These are phyloP conservation scores for Cephalotes varians DNA, from an alignment of 2,888 invertebrate genomes.

Conservation along the genomic window DNA sequence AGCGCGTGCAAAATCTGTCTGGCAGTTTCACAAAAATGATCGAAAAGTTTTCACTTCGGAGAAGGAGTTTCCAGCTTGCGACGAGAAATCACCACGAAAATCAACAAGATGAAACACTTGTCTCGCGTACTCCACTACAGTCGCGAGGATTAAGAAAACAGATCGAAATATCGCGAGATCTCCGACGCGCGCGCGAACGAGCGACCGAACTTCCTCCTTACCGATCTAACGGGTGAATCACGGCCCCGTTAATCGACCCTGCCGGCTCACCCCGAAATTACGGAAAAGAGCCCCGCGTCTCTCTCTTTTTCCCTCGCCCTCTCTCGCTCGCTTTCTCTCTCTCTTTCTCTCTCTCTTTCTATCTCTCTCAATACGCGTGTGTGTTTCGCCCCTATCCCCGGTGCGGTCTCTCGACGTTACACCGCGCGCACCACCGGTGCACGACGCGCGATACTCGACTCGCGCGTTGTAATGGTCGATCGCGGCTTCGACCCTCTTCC, in stretches of 20 bases:
- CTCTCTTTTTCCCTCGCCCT: slow-evolving; percentile 28
- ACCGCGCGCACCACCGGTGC: slow-evolving; percentile 50
- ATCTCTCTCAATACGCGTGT: slow-evolving; percentile 37
- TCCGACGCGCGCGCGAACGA: slow-evolving; percentile 20
- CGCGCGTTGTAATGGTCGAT: slow-evolving; percentile 61
- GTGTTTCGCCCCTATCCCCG: slow-evolving; percentile 54
- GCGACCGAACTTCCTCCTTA: slow-evolving; percentile 49
- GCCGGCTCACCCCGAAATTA: slow-evolving; percentile 55
- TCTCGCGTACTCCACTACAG: slow-evolving; percentile 28
- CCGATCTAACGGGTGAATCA: slow-evolving; percentile 56
- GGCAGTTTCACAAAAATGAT: slow-evolving; percentile 32
- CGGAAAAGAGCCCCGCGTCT: slow-evolving; percentile 53
- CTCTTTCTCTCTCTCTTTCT: slow-evolving; percentile 9
- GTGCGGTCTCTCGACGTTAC: slow-evolving; percentile 54
- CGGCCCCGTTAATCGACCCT: slow-evolving; percentile 55
- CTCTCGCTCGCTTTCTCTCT: slow-evolving; percentile 20
- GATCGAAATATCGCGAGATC: slow-evolving; percentile 28
- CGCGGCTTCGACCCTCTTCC: slow-evolving; percentile 66
- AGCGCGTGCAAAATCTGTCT: not conserved
- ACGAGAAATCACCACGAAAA: slow-evolving; percentile 36
- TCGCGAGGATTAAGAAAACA: slow-evolving; percentile 39
- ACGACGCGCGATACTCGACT: slow-evolving; percentile 58
- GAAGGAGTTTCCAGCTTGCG: slow-evolving; percentile 13
- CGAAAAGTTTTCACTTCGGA: slow-evolving; percentile 22
- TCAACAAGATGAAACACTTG: slow-evolving; percentile 46